Evolutionary conservation across 2,888 invertebrate genomes (phyloP).

Genomic region (Ischnus inquisitorius): DNA sequence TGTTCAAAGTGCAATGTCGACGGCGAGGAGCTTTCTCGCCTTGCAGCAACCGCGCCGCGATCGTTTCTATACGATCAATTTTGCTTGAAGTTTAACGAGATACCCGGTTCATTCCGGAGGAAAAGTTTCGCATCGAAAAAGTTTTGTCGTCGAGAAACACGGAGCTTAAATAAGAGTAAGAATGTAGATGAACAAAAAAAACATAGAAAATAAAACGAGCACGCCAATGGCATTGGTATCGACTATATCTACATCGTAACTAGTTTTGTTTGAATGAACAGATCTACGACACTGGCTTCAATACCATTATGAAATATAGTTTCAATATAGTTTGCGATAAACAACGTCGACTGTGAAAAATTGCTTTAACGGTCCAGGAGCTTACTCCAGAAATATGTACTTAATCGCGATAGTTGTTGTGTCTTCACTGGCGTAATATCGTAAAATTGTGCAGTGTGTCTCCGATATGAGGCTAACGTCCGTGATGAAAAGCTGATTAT

Average conservation of each 20-base stretch:
- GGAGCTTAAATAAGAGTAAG: not conserved
- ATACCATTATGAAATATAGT: conserved; percentile 19
- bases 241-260: not conserved
- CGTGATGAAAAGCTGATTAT: not conserved
- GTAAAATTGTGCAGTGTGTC: not conserved
- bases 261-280: not conserved
- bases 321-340: too few relatives aligned
- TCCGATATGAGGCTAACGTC: not conserved
- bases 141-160: not conserved
- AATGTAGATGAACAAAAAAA: not conserved
- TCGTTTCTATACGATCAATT: not conserved
- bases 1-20: not conserved
- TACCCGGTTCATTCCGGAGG: not conserved
- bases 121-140: conserved; percentile 16
- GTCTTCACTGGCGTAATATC: not conserved
- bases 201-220: not conserved
- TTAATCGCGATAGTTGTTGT: not conserved
- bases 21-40: not conserved
- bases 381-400: not conserved
- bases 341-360: not conserved
- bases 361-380: not conserved
- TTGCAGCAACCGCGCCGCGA: not conserved
- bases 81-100: not conserved
- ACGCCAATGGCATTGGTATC: not conserved
- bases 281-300: conserved; percentile 9